A percentile compares a stretch with the other conserved stretches of the same genome.
phyloP scores from a whole-genome alignment of 2,113 vertebrate species.

The Orycteropus afer region DNA sequence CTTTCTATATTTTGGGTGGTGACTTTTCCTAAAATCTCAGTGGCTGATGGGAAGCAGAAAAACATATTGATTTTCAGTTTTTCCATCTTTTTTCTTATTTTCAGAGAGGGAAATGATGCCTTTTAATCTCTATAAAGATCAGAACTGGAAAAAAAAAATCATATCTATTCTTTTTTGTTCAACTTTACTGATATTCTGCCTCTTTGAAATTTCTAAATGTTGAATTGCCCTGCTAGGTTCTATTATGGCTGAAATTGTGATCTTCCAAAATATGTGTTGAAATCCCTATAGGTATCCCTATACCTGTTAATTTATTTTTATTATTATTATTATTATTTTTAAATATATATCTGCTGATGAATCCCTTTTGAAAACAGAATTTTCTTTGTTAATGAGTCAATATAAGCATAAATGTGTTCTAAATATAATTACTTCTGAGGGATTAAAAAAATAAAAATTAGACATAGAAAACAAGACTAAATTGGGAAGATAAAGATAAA shows the following conservation, averaged over 20 bases:
- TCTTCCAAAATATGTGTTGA: too few relatives aligned
- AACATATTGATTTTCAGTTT: neutral
- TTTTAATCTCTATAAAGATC: neutral
- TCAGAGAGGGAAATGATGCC: rapidly evolving
- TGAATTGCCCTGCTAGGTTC: neutral
- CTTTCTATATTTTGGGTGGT: neutral
- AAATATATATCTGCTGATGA: too few relatives aligned
- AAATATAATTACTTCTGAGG: too few relatives aligned
- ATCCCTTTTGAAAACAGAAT: too few relatives aligned
- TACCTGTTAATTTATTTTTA: too few relatives aligned
- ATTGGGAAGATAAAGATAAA: too few relatives aligned
- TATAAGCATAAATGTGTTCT: too few relatives aligned
- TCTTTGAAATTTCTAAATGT: neutral
- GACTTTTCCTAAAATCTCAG: neutral
- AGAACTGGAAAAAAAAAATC: neutral
- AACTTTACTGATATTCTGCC: neutral
- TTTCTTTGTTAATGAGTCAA: too few relatives aligned
- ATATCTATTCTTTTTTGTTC: neutral
- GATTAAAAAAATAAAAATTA: too few relatives aligned
- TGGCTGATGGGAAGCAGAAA: neutral
- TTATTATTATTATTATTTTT: too few relatives aligned
- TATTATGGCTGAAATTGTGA: neutral
- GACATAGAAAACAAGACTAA: too few relatives aligned
- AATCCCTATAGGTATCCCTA: too few relatives aligned
- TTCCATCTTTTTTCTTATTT: neutral